Evolutionary conservation across 2,797 vertebrate species (phyloP).

Genomic region (Falco berigora): DNA sequence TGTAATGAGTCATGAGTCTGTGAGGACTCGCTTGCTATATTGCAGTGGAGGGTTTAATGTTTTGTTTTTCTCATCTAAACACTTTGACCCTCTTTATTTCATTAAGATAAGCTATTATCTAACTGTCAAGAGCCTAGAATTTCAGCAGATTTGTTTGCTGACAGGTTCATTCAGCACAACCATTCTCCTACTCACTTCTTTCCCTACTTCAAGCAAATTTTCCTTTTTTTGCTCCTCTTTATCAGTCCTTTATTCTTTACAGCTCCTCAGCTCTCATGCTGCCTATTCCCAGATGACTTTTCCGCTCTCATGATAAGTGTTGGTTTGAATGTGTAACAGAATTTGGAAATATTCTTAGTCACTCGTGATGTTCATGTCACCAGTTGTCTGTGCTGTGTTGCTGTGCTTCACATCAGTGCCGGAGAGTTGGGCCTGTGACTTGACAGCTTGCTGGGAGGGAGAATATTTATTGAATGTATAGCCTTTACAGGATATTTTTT

Average conservation of each 20-base stretch:
- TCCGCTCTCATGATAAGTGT: background rate
- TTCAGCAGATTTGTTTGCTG: conserved; percentile 28
- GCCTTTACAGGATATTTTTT: background rate
- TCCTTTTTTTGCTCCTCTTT: background rate
- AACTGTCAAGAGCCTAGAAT: conserved; percentile 42
- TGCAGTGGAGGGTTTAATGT: conserved; percentile 33
- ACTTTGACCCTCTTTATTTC: conserved; percentile 57
- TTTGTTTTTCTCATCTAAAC: conserved; percentile 55
- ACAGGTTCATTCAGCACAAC: conserved; percentile 14
- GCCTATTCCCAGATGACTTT: background rate
- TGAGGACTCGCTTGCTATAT: conserved; percentile 41
- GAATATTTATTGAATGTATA: background rate
- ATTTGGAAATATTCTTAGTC: background rate
- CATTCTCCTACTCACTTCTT: conserved; percentile 20
- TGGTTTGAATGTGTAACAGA: background rate
- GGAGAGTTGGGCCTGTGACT: background rate
- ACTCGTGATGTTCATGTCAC: background rate
- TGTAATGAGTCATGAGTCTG: conserved; percentile 47
- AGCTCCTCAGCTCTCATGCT: background rate
- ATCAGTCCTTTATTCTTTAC: background rate
- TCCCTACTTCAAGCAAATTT: background rate
- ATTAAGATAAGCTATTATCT: conserved; percentile 64
- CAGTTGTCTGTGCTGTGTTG: background rate
- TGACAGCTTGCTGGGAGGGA: background rate
- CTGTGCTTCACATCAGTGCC: background rate